Evolutionary conservation across 1,140 invertebrate genomes (phyloP).

Genomic region (Philopotamus ludificatus): DNA sequence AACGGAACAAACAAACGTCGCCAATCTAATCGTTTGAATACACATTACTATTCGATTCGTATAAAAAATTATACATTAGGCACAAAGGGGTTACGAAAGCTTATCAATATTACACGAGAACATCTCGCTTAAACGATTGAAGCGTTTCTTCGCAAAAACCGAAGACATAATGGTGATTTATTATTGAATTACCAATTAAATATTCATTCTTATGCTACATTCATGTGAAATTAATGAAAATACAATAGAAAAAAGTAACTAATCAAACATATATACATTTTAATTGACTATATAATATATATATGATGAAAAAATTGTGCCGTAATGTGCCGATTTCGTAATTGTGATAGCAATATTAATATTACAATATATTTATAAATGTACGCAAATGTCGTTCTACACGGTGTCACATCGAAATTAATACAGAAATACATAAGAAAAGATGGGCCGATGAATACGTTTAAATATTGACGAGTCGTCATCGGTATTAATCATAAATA

Average conservation of each 20-base stretch:
- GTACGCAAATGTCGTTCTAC: too few species aligned
- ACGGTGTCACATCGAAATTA: too few species aligned
- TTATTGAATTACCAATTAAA: background rate
- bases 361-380: background rate
- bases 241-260: background rate
- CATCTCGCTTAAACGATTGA: too few species aligned
- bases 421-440: background rate
- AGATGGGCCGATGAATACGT: background rate
- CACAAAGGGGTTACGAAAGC: too few species aligned
- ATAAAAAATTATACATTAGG: too few species aligned
- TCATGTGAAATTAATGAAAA: background rate
- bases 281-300: background rate
- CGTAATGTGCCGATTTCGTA: background rate
- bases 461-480: background rate
- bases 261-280: background rate
- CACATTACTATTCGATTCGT: too few species aligned
- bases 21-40: too few species aligned
- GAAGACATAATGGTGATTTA: too few species aligned
- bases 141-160: too few species aligned
- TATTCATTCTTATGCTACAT: constrained; percentile 3
- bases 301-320: background rate
- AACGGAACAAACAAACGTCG: too few species aligned
- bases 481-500: background rate
- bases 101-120: too few species aligned
- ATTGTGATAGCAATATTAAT: background rate